These are phyloP conservation scores for Saccopteryx leptura DNA, from an alignment of 2,113 vertebrate genomes.

Conservation along the genomic window DNA sequence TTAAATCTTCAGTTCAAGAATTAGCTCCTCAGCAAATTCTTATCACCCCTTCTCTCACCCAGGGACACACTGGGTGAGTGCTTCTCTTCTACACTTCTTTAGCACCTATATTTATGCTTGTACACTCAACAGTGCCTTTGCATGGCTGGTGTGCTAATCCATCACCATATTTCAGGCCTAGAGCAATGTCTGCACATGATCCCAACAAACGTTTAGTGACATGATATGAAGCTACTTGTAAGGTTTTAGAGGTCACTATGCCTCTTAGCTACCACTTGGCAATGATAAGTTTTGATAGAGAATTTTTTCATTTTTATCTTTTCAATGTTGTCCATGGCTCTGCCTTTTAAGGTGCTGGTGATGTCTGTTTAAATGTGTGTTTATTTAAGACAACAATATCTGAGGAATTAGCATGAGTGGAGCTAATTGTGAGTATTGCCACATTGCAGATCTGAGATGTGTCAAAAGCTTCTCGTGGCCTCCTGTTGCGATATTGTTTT, in stretches of 20 bases:
- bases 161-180: neutral
- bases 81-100: accelerated
- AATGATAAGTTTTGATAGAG: neutral
- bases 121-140: neutral
- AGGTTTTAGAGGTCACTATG: neutral
- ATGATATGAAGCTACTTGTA: neutral
- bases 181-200: neutral
- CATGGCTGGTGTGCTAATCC: neutral
- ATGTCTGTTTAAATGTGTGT: neutral
- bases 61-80: neutral
- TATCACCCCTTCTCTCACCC: too few species aligned
- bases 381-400: neutral
- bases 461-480: neutral
- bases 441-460: neutral
- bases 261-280: neutral
- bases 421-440: too few species aligned
- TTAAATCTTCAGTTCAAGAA: neutral
- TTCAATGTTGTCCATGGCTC: neutral
- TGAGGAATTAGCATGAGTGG: neutral
- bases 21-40: neutral
- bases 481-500: neutral
- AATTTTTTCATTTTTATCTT: neutral
- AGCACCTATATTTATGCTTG: accelerated
- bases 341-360: neutral
- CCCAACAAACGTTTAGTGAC: neutral